A percentile compares a stretch with the other conserved stretches of the same genome.
Evolutionary conservation across 2,113 vertebrate species (phyloP).

Genomic region (Octodon degus): DNA sequence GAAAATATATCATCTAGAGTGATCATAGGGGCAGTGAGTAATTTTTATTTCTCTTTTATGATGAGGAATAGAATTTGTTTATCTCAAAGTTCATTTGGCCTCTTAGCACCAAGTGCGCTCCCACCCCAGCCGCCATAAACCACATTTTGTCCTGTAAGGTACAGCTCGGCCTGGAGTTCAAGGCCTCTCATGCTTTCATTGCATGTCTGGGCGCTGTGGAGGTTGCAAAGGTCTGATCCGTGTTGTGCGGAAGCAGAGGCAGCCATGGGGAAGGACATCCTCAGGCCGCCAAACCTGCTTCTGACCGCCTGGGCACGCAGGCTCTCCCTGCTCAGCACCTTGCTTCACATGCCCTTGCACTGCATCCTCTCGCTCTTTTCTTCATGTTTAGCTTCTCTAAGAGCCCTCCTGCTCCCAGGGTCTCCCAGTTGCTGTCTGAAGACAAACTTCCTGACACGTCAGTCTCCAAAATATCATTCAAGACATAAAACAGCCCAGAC

Average conservation of each 20-base stretch:
- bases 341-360: neutral
- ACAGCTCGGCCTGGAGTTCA: conserved; percentile 42
- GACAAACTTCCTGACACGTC: neutral
- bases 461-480: neutral
- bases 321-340: neutral
- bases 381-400: neutral
- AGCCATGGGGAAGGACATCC: neutral
- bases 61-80: conserved; percentile 56
- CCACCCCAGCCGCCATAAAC: neutral
- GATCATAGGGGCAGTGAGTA: neutral
- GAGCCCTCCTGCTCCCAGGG: neutral
- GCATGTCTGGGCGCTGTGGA: neutral
- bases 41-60: conserved; percentile 25
- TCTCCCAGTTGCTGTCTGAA: neutral
- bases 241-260: neutral
- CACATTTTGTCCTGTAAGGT: neutral
- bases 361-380: neutral
- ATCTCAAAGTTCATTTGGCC: conserved; percentile 34
- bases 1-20: neutral
- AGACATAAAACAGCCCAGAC: neutral
- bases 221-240: neutral
- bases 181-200: neutral
- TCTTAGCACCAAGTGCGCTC: too few relatives aligned
- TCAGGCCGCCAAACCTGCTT: rapidly evolving
- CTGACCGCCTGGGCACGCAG: neutral